phyloP scores from a whole-genome alignment of 1,140 invertebrate genomes.

The Periplaneta americana region DNA sequence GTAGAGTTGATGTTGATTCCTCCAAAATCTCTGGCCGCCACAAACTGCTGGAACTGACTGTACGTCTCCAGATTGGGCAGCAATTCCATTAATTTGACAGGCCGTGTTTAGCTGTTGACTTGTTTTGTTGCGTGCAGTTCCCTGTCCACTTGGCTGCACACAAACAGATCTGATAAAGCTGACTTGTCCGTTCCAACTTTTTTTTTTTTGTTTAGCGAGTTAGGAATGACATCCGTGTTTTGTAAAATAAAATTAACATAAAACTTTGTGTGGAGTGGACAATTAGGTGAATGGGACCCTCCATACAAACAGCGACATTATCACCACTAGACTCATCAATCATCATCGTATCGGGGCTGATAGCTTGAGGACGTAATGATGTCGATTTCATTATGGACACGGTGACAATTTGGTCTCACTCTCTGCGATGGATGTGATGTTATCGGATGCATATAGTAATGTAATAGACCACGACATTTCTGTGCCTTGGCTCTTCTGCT shows the following conservation, averaged over 20 bases:
- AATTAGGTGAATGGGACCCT: neutral
- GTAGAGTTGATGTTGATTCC: no score
- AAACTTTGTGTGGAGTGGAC: neutral
- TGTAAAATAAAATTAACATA: neutral
- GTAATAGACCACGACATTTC: no score
- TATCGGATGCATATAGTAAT: no score
- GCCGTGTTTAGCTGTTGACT: neutral
- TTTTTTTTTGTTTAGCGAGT: neutral
- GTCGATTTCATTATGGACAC: neutral
- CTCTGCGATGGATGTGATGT: no score
- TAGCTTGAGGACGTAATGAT: neutral
- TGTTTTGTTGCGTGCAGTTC: neutral
- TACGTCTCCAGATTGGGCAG: neutral
- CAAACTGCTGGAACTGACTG: no score
- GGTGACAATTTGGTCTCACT: no score
- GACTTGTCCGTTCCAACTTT: neutral
- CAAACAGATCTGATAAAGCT: neutral
- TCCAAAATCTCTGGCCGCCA: no score
- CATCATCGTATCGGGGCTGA: neutral
- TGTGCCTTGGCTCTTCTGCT: no score
- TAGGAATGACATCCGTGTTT: neutral
- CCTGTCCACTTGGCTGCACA: neutral
- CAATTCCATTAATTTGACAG: neutral
- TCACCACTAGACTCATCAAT: neutral
- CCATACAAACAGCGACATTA: no score